phyloP scores from a whole-genome alignment of 2,113 vertebrate genomes.

The Pseudonaja textilis region DNA sequence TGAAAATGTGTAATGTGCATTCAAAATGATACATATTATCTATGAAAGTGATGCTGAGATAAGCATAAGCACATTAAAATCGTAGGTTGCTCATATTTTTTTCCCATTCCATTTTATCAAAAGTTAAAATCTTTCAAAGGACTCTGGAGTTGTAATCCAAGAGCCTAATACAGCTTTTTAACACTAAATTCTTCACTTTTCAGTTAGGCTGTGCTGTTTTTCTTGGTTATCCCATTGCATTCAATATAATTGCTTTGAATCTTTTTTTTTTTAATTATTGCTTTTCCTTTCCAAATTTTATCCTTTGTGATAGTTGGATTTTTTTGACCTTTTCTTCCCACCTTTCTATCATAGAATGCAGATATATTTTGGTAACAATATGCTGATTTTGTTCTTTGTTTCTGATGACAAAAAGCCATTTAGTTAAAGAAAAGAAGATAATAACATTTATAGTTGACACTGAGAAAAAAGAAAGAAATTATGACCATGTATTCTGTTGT shows the following conservation, averaged over 20 bases:
- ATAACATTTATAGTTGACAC: neutral
- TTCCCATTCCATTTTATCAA: neutral
- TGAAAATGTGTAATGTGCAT: neutral
- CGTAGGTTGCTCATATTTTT: neutral
- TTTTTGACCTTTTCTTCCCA: too few relatives aligned
- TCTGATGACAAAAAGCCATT: neutral
- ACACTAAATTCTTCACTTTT: neutral
- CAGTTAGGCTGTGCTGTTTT: neutral
- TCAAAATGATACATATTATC: neutral
- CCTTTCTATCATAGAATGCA: neutral
- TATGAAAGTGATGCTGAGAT: neutral
- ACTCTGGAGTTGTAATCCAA: neutral
- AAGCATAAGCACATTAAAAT: neutral
- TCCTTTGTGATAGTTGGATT: neutral
- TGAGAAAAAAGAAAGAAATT: neutral
- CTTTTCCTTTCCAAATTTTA: neutral
- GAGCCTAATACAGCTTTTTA: neutral
- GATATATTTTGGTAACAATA: neutral
- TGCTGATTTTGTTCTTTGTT: neutral
- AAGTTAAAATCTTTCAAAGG: neutral
- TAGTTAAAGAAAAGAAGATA: constrained; percentile 1
- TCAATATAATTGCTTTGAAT: neutral
- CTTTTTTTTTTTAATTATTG: neutral
- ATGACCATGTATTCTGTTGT: neutral
- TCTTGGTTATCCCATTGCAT: neutral